Conservation (phyloP, 2,888 invertebrate species). For the Tenthredo notha region DNA sequence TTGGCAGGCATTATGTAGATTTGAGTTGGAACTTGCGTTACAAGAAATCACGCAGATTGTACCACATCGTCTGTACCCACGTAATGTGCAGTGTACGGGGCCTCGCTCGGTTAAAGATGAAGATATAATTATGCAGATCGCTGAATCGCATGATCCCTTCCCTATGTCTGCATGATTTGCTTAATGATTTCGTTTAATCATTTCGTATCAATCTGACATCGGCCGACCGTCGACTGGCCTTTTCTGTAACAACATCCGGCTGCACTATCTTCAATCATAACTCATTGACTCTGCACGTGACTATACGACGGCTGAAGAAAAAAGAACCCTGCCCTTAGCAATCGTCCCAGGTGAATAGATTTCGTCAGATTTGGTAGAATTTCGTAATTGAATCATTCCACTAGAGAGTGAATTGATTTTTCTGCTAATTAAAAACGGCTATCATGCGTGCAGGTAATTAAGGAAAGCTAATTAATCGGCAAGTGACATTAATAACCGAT, state of each 20-base stretch:
- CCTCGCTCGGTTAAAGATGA: constrained; percentile 1
- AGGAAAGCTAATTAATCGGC: constrained; percentile 23
- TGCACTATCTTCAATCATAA: constrained; percentile 25
- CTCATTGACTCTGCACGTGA: constrained; percentile 18
- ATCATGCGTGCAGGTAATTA: neutral
- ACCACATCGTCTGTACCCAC: constrained; percentile 2
- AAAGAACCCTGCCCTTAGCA: neutral
- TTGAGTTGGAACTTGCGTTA: constrained; percentile 18
- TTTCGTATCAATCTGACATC: constrained; percentile 53
- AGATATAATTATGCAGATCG: constrained; percentile 53
- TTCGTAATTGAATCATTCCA: neutral
- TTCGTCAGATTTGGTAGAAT: neutral
- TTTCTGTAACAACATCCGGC: constrained; percentile 46
- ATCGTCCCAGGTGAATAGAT: neutral
- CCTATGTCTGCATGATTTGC: constrained; percentile 40
- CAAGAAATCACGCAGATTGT: constrained; percentile 25
- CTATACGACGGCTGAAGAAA: neutral
- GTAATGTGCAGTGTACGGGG: neutral
- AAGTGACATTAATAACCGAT: constrained; percentile 39
- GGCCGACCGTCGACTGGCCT: neutral
- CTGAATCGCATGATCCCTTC: constrained; percentile 46
- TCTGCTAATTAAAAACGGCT: neutral
- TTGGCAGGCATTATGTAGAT: constrained; percentile 35
- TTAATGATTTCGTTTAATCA: constrained; percentile 53
- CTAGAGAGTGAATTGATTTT: neutral